phyloP scores from a whole-genome alignment of 2,797 vertebrate genomes.

The Nyctalus aviator region DNA sequence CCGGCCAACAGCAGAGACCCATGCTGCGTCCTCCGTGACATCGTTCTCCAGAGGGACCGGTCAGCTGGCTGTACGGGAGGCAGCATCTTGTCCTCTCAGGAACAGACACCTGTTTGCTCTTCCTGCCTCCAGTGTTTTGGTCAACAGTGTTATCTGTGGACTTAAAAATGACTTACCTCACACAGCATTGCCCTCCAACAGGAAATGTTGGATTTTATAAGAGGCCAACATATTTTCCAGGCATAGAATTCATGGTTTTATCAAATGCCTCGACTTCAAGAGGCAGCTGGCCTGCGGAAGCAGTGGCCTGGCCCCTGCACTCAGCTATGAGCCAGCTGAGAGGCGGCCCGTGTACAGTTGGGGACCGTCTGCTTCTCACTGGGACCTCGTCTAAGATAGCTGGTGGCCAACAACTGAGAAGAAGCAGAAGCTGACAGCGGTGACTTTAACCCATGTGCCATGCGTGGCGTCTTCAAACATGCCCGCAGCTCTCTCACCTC shows the following conservation, averaged over 20 bases:
- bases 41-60: background rate
- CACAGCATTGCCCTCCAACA: background rate
- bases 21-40: background rate
- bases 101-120: background rate
- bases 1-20: background rate
- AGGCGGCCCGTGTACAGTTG: accelerated
- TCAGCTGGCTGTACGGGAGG: background rate
- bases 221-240: background rate
- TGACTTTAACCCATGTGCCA: background rate
- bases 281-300: background rate
- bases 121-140: background rate
- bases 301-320: background rate
- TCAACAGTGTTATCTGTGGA: background rate
- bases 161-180: background rate
- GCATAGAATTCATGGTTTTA: background rate
- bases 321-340: background rate
- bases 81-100: background rate
- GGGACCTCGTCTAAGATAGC: no score
- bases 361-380: background rate
- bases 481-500: background rate
- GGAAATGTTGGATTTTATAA: background rate
- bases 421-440: background rate
- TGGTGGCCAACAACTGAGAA: background rate
- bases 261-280: background rate
- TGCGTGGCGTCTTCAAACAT: background rate